Percentiles rank a stretch among this genome's conserved stretches.
Evolutionary conservation across 2,888 invertebrate species (phyloP).

Genomic region (Gastrophysa polygoni): DNA sequence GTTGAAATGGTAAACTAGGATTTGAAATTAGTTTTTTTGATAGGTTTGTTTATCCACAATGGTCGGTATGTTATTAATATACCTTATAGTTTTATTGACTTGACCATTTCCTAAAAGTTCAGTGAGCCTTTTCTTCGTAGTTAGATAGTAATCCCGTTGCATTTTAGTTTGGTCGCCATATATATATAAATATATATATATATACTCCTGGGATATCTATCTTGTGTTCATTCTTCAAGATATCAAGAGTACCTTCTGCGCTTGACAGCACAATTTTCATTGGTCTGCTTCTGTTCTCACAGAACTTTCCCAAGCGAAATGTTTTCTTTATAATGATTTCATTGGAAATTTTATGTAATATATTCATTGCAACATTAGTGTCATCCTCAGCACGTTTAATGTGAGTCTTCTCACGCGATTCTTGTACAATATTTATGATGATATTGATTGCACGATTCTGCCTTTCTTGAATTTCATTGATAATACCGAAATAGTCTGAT

Average conservation of each 20-base stretch:
- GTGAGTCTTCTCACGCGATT: background rate
- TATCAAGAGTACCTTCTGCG: background rate
- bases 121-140: background rate
- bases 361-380: background rate
- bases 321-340: background rate
- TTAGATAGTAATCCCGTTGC: background rate
- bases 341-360: background rate
- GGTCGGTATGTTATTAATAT: background rate
- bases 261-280: background rate
- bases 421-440: background rate
- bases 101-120: background rate
- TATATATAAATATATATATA: background rate
- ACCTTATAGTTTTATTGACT: background rate
- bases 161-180: conserved; percentile 4
- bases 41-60: background rate
- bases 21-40: background rate
- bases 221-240: background rate
- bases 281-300: background rate
- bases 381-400: background rate
- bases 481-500: background rate
- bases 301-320: background rate
- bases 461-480: background rate
- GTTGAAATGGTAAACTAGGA: background rate
- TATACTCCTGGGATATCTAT: background rate
- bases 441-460: background rate